Percentiles rank a stretch among this genome's conserved stretches.
These are phyloP conservation scores for Cichladusa arquata DNA, from an alignment of 2,113 vertebrate species.

Conservation along the genomic window DNA sequence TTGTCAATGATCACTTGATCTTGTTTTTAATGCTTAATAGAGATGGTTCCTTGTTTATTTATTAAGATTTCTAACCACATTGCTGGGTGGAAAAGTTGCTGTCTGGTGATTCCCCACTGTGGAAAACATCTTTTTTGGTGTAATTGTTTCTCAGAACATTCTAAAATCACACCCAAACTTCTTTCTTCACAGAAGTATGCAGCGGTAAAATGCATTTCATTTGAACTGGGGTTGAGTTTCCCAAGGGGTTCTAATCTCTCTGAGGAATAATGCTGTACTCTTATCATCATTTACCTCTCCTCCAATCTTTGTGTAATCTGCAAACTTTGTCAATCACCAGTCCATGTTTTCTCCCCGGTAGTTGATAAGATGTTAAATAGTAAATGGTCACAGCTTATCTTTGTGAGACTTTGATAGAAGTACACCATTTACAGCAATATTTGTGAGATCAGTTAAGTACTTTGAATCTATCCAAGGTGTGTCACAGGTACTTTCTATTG, in stretches of 20 bases:
- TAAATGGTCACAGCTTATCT: constrained; percentile 23
- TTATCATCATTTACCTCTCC: constrained; percentile 3
- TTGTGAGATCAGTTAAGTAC: constrained; percentile 4
- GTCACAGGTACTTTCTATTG: not conserved
- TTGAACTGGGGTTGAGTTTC: not conserved
- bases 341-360: not conserved
- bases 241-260: constrained; percentile 15
- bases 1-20: not conserved
- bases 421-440: not conserved
- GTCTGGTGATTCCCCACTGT: not conserved
- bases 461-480: not conserved
- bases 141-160: not conserved
- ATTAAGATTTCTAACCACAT: not conserved
- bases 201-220: not conserved
- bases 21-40: not conserved
- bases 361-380: constrained; percentile 35
- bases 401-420: constrained; percentile 2
- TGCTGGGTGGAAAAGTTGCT: not conserved
- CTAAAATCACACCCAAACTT: not conserved
- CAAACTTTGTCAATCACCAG: constrained; percentile 41
- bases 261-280: not conserved
- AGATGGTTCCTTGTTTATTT: not conserved
- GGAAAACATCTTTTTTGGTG: not conserved
- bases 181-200: not conserved
- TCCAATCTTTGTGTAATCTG: constrained; percentile 29